Evolutionary conservation across 2,888 invertebrate species (phyloP), one percentile per base, ranked within the genome.

Genomic region (Hoplodrina ambigua): DNA sequence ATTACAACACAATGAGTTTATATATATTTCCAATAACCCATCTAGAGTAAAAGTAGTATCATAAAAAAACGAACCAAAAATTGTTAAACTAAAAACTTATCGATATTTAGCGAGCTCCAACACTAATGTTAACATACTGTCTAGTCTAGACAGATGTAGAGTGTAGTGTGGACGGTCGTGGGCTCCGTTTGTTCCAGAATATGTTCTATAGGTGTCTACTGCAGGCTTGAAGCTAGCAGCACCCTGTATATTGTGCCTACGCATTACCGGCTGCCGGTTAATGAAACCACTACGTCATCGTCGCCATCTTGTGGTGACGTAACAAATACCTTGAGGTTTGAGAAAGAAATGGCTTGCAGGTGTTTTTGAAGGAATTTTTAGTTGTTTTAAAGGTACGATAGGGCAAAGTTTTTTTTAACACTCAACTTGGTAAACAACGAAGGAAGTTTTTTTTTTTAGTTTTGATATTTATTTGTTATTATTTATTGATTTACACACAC

Each of bases 151-250:
- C 77, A 63, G 46, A 74, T 68, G 63, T 78, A 52, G 73, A 46
- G 74, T 50, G 59, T 61, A 54, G 68, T 55, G 60, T 49, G 19
- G 15, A 25, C 17, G 63, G 57, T 49, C 60, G 53, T 72, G 67
- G 41, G 72, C 67, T 52, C 41, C 50, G 57, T 76, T 80, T 80
- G 78, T 82, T 69, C 70, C 69, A 72, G 61, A 78, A 69, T 58
- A 73, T 37, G 58, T 56, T 60, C 65, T 75, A 73, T 79, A 73
- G 61, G 57, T 61, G 61, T 76, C 76, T 59, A 58, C 50, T 66
- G 73, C 59, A 68, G 75, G 65, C 82, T 85, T 69, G 58, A 72
- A 84, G 58, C 74, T 70, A 76, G 58, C 85, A 83, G 68, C 74
- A 73, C 69, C 19, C 63, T 59, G 56, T 77, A 55, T 70, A 62